Percentiles rank a stretch among this genome's conserved stretches.
These are phyloP conservation scores for Pseudolaguvia tuberculata DNA, from an alignment of 2,113 vertebrate species.

Conservation along the genomic window DNA sequence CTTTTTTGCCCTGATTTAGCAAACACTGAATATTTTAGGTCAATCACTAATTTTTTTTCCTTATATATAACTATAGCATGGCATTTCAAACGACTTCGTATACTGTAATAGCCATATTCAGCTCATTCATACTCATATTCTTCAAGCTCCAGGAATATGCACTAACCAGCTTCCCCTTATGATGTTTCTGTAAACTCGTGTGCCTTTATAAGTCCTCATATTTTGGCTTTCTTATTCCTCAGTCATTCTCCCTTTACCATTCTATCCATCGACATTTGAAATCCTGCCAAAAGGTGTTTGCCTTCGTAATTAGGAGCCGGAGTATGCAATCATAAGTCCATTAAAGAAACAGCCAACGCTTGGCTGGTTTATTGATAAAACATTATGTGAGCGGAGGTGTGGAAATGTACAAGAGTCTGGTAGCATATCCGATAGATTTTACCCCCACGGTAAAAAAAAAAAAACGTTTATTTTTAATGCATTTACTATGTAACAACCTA, in stretches of 20 bases:
- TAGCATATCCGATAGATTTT: constrained; percentile 62
- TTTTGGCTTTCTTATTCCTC: constrained; percentile 34
- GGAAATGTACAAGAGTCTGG: constrained; percentile 60
- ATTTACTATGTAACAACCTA: constrained; percentile 59
- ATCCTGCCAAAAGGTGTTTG: constrained; percentile 68
- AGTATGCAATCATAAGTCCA: constrained; percentile 68
- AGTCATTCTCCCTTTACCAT: constrained; percentile 38
- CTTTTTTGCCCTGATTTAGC: neutral
- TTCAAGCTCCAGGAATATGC: neutral
- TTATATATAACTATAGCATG: too few relatives aligned
- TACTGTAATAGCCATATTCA: neutral
- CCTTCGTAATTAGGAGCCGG: constrained; percentile 69
- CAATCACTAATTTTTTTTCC: too few relatives aligned
- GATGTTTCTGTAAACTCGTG: constrained; percentile 9
- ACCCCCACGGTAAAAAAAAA: constrained; percentile 25
- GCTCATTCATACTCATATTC: neutral
- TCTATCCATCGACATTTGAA: constrained; percentile 51
- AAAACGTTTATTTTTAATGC: constrained; percentile 59
- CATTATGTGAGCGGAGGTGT: constrained; percentile 68
- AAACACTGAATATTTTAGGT: neutral
- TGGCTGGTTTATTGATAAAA: constrained; percentile 75
- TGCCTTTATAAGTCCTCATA: constrained; percentile 34
- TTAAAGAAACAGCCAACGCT: constrained; percentile 74
- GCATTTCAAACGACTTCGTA: too few relatives aligned
- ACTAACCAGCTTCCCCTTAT: neutral